Conservation (phyloP, 2,888 invertebrate genomes). For the Cryptocephalus moraei region DNA sequence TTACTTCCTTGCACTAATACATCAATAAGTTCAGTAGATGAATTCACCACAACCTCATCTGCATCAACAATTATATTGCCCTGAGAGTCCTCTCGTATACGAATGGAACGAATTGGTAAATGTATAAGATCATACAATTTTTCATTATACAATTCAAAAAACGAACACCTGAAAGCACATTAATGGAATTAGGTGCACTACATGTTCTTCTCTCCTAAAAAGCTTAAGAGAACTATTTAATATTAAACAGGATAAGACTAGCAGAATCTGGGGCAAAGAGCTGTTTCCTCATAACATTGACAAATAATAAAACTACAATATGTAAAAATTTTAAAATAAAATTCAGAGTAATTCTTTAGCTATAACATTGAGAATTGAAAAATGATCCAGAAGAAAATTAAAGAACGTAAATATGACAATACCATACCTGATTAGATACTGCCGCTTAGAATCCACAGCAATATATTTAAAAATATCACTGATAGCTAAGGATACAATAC, state of each 20-base stretch:
- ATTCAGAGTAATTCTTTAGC: no score
- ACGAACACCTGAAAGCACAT: conserved; percentile 56
- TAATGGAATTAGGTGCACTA: neutral
- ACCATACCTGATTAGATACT: conserved; percentile 59
- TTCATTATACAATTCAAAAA: conserved; percentile 85
- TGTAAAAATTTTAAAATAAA: no score
- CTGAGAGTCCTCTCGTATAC: conserved; percentile 51
- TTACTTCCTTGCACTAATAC: conserved; percentile 54
- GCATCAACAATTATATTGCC: conserved; percentile 55
- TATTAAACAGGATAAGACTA: no score
- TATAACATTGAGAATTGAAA: no score
- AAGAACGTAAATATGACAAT: neutral
- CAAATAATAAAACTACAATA: no score
- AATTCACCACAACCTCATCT: conserved; percentile 53
- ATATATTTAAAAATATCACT: conserved; percentile 60
- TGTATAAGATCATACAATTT: conserved; percentile 66
- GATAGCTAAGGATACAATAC: conserved; percentile 66
- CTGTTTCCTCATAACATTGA: no score
- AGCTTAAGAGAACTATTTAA: no score
- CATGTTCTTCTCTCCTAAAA: no score
- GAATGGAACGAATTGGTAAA: conserved; percentile 48
- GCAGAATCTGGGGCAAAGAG: no score
- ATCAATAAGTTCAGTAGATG: conserved; percentile 50
- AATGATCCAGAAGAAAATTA: no score
- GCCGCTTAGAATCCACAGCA: conserved; percentile 49